A percentile compares a stretch with the other conserved stretches of the same genome.
Conservation (phyloP, 2,888 invertebrate species). For the Pyrochroa serraticornis region DNA sequence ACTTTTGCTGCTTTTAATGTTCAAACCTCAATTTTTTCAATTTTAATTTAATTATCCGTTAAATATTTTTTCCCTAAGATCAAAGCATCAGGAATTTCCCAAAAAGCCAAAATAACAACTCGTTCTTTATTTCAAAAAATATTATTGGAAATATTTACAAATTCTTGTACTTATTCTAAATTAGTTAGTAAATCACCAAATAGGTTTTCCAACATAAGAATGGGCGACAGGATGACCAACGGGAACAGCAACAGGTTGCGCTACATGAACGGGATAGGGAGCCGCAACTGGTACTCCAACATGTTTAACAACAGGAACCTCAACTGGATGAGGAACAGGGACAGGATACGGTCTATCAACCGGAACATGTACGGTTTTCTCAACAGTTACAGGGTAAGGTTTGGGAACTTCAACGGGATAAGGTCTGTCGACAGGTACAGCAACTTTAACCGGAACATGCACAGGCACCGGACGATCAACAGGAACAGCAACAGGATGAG, state of each 20-base stretch:
- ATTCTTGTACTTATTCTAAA: slow-evolving; percentile 10
- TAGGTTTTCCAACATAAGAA: not conserved
- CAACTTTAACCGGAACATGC: slow-evolving; percentile 54
- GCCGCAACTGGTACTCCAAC: slow-evolving; percentile 45
- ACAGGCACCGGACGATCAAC: slow-evolving; percentile 49
- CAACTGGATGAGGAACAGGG: slow-evolving; percentile 51
- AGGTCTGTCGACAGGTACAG: slow-evolving; percentile 56
- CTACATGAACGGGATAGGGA: slow-evolving; percentile 49
- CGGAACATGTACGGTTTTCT: slow-evolving; percentile 62
- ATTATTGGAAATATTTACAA: not conserved
- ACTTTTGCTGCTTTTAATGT: too few species aligned
- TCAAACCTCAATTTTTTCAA: too few species aligned
- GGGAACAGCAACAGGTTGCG: slow-evolving; percentile 51
- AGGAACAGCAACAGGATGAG: slow-evolving; percentile 60
- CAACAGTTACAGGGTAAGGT: slow-evolving; percentile 59
- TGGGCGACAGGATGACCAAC: slow-evolving; percentile 54
- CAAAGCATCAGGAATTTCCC: too few species aligned
- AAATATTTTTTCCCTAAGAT: too few species aligned
- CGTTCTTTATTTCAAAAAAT: slow-evolving; percentile 3
- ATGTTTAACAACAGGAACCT: slow-evolving; percentile 46
- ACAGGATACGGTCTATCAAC: slow-evolving; percentile 63
- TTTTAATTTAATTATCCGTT: too few species aligned
- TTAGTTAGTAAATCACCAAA: slow-evolving; percentile 10
- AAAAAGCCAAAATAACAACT: not conserved
- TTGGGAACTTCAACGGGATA: slow-evolving; percentile 59